phyloP scores from a whole-genome alignment of 2,797 vertebrate genomes.

The Sardinella longiceps region DNA sequence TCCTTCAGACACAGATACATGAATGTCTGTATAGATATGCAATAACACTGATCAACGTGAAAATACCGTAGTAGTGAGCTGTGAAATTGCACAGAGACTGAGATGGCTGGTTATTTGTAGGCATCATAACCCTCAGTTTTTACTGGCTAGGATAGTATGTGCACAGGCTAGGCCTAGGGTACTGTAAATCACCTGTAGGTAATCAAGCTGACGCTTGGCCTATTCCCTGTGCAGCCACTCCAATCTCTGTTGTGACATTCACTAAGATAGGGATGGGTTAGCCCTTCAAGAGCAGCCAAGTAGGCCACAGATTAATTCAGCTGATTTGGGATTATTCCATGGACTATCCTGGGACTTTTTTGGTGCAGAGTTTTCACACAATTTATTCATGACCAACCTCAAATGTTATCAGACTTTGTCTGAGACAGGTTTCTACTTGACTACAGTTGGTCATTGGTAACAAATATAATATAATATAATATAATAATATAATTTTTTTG shows the following conservation, averaged over 20 bases:
- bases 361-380: neutral
- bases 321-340: constrained; percentile 17
- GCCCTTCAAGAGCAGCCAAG: neutral
- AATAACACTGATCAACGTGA: neutral
- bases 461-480: constrained; percentile 10
- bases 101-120: neutral
- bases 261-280: constrained; percentile 7
- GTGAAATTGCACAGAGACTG: neutral
- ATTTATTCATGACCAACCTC: neutral
- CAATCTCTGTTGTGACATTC: constrained; percentile 14
- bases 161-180: neutral
- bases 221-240: constrained; percentile 13
- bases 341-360: constrained; percentile 13
- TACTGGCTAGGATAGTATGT: neutral
- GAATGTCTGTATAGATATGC: neutral
- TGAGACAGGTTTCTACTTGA: neutral
- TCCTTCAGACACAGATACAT: neutral
- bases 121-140: constrained; percentile 1
- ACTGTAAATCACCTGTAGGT: constrained; percentile 17
- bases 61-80: neutral
- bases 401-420: neutral
- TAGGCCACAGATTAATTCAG: constrained; percentile 24
- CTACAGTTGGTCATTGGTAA: neutral
- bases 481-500: constrained; percentile 4
- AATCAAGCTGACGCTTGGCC: constrained; percentile 4